These are phyloP conservation scores for Dasypus novemcinctus DNA, from an alignment of 2,113 vertebrate genomes.

Conservation along the genomic window DNA sequence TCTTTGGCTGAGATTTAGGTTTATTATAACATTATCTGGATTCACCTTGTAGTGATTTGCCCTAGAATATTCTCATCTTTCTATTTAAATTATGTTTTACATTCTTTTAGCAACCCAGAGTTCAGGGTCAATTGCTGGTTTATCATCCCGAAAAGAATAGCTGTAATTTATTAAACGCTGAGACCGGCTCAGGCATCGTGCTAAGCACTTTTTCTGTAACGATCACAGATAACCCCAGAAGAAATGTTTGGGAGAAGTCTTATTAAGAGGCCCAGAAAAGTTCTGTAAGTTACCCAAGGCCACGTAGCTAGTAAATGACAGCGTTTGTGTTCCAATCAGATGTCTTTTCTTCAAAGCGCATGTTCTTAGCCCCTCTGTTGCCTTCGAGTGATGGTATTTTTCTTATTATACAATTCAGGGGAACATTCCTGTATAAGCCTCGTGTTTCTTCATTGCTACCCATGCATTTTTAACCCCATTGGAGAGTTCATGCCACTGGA, in stretches of 20 bases:
- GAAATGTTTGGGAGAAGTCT: not conserved
- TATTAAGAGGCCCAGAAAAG: not conserved
- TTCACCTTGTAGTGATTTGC: constrained; percentile 10
- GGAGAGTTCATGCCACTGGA: not conserved
- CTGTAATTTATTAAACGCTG: constrained; percentile 33
- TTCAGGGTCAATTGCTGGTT: constrained; percentile 14
- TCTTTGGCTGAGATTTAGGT: constrained; percentile 31
- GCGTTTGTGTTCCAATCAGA: not conserved
- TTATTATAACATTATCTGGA: constrained; percentile 40
- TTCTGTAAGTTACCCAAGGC: not conserved
- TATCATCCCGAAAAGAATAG: constrained; percentile 36
- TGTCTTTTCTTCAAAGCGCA: not conserved
- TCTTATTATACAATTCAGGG: not conserved
- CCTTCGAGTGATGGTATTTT: not conserved
- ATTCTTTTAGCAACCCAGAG: not conserved
- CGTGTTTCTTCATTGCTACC: not conserved
- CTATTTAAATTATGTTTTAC: constrained; percentile 41
- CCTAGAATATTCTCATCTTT: constrained; percentile 37
- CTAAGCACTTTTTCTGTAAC: not conserved
- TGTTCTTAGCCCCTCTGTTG: not conserved
- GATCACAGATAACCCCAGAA: not conserved
- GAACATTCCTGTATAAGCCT: not conserved
- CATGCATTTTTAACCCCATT: not conserved
- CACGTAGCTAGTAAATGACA: not conserved
- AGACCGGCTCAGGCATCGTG: not conserved